Evolutionary conservation across 2,113 vertebrate species (phyloP).

Genomic region (mouse (Mus musculus)): DNA sequence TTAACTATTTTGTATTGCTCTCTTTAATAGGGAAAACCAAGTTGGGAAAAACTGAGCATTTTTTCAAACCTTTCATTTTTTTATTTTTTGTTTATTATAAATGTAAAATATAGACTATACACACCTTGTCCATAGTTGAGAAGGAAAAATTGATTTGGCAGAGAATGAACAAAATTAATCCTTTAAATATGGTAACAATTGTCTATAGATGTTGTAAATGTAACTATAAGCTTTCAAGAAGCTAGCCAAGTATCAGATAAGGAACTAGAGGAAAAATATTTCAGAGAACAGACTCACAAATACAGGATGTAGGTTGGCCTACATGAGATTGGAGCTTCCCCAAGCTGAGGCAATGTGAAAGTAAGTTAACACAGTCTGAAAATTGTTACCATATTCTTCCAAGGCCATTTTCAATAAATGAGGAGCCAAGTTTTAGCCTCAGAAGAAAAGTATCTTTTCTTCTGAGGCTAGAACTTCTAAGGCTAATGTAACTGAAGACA

Average conservation of each 20-base stretch:
- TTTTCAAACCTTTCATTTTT: neutral
- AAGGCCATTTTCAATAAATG: neutral
- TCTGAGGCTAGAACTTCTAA: neutral
- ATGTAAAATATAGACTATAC: neutral
- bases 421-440: constrained; percentile 62
- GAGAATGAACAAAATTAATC: neutral
- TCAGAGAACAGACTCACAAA: constrained; percentile 38
- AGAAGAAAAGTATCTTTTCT: constrained; percentile 19
- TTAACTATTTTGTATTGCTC: neutral
- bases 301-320: neutral
- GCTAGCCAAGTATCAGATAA: neutral
- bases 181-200: neutral
- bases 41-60: neutral
- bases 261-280: neutral
- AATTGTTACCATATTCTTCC: neutral
- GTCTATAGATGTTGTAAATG: neutral
- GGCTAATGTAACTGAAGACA: neutral
- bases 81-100: neutral
- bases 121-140: neutral
- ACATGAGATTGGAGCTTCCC: neutral
- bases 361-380: neutral
- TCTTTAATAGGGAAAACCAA: neutral
- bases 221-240: neutral
- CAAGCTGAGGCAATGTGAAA: neutral
- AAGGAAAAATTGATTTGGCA: neutral